phyloP scores from a whole-genome alignment of 2,888 invertebrate species.

The Clostera curtula region DNA sequence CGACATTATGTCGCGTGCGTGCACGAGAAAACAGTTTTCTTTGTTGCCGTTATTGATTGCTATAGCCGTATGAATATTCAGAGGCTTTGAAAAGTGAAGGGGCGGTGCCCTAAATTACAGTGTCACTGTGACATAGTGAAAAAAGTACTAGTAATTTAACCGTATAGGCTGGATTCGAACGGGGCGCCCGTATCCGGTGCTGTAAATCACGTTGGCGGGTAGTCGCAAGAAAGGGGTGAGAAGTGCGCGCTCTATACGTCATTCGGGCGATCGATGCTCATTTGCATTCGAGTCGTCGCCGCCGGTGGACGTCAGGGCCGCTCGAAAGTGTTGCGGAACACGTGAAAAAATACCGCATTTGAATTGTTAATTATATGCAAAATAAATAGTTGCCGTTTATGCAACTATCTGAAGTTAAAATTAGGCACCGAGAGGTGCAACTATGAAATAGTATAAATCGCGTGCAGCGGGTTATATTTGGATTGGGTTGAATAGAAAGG shows the following conservation, averaged over 20 bases:
- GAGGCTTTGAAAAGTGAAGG: slow-evolving; percentile 65
- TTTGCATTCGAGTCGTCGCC: slow-evolving; percentile 65
- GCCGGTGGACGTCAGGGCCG: slow-evolving; percentile 62
- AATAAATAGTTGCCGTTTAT: slow-evolving; percentile 69
- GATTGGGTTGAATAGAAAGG: slow-evolving; percentile 7
- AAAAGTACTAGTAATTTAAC: slow-evolving; percentile 58
- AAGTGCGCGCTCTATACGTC: slow-evolving; percentile 65
- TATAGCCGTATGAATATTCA: slow-evolving; percentile 73
- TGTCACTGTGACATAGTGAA: slow-evolving; percentile 70
- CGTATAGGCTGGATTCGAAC: slow-evolving; percentile 54
- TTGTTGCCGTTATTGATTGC: slow-evolving; percentile 71
- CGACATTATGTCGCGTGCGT: slow-evolving; percentile 70
- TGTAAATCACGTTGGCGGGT: slow-evolving; percentile 70
- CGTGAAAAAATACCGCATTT: slow-evolving; percentile 60
- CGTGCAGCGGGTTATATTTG: slow-evolving; percentile 10
- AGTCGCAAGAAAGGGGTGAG: slow-evolving; percentile 72
- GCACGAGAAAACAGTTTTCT: slow-evolving; percentile 72
- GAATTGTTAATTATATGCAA: slow-evolving; percentile 63
- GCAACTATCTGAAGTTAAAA: slow-evolving; percentile 47
- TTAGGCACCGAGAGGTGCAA: slow-evolving; percentile 53
- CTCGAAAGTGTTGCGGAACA: slow-evolving; percentile 65
- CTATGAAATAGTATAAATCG: slow-evolving; percentile 40
- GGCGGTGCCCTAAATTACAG: slow-evolving; percentile 70
- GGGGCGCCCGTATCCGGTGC: slow-evolving; percentile 63
- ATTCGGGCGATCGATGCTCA: slow-evolving; percentile 65